phyloP scores from a whole-genome alignment of 2,113 vertebrate genomes.

The Atrichornis clamosus region DNA sequence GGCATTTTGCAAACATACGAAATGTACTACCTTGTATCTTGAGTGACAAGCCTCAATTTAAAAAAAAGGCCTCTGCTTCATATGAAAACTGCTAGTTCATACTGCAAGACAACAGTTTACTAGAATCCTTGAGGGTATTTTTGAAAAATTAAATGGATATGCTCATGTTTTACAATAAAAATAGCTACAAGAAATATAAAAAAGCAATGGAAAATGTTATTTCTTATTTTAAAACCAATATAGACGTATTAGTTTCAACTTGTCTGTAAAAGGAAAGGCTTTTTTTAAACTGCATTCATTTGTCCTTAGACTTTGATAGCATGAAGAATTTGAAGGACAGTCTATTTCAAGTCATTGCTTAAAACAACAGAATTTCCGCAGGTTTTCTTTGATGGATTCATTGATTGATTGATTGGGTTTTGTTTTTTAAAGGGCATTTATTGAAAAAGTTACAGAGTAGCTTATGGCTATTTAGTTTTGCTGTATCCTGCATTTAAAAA shows the following conservation, averaged over 20 bases:
- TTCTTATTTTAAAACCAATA: neutral
- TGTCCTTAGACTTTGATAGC: neutral
- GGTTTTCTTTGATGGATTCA: neutral
- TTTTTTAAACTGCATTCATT: neutral
- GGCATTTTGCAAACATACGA: neutral
- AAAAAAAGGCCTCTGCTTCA: neutral
- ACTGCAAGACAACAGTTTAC: neutral
- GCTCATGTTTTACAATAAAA: neutral
- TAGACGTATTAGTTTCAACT: neutral
- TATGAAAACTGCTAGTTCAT: neutral
- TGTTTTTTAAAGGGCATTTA: neutral
- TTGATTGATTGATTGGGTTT: neutral
- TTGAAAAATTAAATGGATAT: neutral
- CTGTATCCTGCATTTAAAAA: neutral
- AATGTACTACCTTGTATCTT: neutral
- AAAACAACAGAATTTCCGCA: neutral
- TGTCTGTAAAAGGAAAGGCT: neutral
- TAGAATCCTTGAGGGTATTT: neutral
- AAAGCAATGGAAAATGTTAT: neutral
- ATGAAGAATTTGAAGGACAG: neutral
- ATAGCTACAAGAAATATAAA: neutral
- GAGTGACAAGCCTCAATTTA: neutral
- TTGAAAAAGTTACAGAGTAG: neutral
- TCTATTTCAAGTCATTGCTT: neutral
- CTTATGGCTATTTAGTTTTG: neutral